Percentiles rank a stretch among this genome's conserved stretches.
Evolutionary conservation across 2,888 invertebrate species (phyloP).

Genomic region (Mythimna lalbum): DNA sequence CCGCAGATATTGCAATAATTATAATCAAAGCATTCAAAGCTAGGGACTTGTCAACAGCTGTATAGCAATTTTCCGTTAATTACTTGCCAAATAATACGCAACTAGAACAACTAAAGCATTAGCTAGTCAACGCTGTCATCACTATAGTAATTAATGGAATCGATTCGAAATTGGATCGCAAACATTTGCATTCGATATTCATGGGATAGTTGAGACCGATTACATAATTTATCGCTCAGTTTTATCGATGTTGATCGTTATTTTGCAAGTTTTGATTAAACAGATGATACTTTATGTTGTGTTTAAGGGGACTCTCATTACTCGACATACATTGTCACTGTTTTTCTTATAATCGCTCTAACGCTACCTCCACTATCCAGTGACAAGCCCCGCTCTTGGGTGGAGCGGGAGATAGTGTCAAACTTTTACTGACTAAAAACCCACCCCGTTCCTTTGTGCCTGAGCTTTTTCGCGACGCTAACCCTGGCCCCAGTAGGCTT

Average conservation of each 20-base stretch:
- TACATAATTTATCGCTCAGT: constrained; percentile 28
- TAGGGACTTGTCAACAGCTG: constrained; percentile 39
- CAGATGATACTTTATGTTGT: background rate
- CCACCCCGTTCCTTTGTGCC: too few species aligned
- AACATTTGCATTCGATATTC: constrained; percentile 52
- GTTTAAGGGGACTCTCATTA: too few species aligned
- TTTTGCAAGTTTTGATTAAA: constrained; percentile 25
- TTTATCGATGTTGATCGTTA: constrained; percentile 22
- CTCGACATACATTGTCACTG: too few species aligned
- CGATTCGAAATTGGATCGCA: constrained; percentile 36
- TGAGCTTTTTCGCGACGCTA: too few species aligned
- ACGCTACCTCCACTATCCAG: too few species aligned
- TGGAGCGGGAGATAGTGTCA: too few species aligned
- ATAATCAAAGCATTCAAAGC: constrained; percentile 40
- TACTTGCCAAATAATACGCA: constrained; percentile 41
- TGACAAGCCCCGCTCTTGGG: too few species aligned
- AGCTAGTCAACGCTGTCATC: constrained; percentile 45
- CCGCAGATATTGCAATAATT: constrained; percentile 31
- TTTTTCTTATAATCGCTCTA: too few species aligned
- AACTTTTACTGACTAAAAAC: too few species aligned
- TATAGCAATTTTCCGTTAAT: constrained; percentile 49
- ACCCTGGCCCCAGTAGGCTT: too few species aligned
- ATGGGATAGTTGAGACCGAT: constrained; percentile 13
- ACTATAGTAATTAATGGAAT: constrained; percentile 46
- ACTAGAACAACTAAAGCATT: constrained; percentile 46